Evolutionary conservation across 2,113 vertebrate species (phyloP).

Genomic region (Sitta europaea): DNA sequence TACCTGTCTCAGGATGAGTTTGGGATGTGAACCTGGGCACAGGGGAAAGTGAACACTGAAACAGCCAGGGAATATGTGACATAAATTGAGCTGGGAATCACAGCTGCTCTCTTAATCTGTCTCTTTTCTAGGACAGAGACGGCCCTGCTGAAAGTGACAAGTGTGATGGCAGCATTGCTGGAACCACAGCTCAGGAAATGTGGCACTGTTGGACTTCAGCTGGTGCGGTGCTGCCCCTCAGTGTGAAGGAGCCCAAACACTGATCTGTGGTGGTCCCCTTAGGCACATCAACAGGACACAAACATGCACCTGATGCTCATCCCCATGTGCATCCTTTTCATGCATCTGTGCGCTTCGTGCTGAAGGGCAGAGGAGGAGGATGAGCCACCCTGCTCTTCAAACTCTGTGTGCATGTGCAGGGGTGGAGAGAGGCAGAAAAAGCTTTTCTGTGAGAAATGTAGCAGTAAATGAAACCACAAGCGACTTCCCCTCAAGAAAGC

Average conservation of each 20-base stretch:
- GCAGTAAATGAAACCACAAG: background rate
- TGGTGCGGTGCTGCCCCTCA: background rate
- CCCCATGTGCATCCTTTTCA: rapidly evolving
- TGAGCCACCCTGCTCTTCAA: background rate
- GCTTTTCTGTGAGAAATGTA: background rate
- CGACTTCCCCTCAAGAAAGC: background rate
- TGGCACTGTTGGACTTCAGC: background rate
- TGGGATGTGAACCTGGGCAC: rapidly evolving
- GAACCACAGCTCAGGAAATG: background rate
- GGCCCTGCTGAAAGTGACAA: background rate
- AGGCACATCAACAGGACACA: background rate
- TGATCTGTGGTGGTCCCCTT: background rate
- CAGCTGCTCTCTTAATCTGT: background rate
- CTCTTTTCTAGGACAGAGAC: background rate
- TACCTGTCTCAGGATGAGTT: background rate
- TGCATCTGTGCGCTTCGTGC: rapidly evolving
- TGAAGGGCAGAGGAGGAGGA: background rate
- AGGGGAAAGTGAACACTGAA: background rate
- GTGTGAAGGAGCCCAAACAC: background rate
- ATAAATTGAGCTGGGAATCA: background rate
- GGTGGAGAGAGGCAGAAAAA: background rate
- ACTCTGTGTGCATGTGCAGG: background rate
- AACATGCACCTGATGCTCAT: background rate
- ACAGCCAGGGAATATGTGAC: rapidly evolving
- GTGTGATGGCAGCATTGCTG: background rate